Evolutionary conservation across 2,113 vertebrate species (phyloP).

Genomic region (Euleptes europaea): DNA sequence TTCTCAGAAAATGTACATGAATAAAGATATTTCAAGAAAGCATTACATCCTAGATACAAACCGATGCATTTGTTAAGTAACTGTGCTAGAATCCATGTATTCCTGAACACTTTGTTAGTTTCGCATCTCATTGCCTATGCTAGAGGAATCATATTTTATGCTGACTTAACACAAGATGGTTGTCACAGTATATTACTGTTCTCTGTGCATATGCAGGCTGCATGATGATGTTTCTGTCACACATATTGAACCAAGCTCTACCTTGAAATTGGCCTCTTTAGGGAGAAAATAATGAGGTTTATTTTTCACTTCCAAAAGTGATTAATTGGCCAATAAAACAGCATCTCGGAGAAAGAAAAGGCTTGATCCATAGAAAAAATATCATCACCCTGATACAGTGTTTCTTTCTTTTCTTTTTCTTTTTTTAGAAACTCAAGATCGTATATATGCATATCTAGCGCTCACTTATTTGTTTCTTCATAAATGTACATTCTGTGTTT

Average conservation of each 20-base stretch:
- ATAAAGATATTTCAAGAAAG: conserved; percentile 20
- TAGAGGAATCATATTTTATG: conserved; percentile 16
- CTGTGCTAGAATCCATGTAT: conserved; percentile 15
- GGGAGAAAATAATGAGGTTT: background rate
- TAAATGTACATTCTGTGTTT: background rate
- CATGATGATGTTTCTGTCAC: background rate
- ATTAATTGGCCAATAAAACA: conserved; percentile 1
- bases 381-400: background rate
- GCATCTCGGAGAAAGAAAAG: background rate
- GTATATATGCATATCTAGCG: background rate
- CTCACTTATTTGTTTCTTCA: background rate
- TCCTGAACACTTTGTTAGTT: conserved; percentile 19
- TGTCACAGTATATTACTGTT: conserved; percentile 19
- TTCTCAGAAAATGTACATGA: background rate
- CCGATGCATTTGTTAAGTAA: conserved; percentile 10
- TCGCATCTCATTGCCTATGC: conserved; percentile 2
- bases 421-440: background rate
- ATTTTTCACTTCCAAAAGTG: background rate
- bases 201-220: background rate
- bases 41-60: conserved; percentile 10
- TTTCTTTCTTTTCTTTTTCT: too few species aligned
- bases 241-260: background rate
- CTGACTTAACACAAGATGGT: conserved; percentile 14
- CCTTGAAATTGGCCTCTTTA: background rate
- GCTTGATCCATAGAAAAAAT: background rate